Conservation (phyloP, 2,113 vertebrate genomes). For the Bostrychus sinensis region DNA sequence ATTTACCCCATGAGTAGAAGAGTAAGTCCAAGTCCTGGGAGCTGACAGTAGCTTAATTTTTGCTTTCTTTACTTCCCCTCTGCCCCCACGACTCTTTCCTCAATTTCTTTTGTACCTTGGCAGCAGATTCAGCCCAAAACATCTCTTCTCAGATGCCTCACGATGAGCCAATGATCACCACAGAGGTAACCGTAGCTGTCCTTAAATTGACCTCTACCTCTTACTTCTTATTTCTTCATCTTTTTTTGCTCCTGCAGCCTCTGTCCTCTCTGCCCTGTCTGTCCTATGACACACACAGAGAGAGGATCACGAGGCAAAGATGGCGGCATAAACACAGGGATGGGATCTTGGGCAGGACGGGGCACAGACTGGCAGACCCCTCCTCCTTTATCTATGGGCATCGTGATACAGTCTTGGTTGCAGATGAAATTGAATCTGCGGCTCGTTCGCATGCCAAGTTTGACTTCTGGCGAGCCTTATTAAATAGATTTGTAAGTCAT, state of each 20-base stretch:
- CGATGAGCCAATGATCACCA: conserved; percentile 70
- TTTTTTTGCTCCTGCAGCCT: conserved; percentile 22
- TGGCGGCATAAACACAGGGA: conserved; percentile 41
- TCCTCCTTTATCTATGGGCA: conserved; percentile 78
- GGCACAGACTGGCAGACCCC: conserved; percentile 69
- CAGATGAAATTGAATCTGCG: conserved; percentile 80
- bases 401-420: conserved; percentile 80
- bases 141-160: conserved; percentile 65
- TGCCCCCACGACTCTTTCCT: not conserved
- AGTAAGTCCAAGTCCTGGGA: no score
- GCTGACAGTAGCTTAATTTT: no score
- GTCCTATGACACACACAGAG: conserved; percentile 70
- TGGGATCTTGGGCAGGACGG: conserved; percentile 38
- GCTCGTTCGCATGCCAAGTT: conserved; percentile 81
- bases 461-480: conserved; percentile 81
- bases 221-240: conserved; percentile 11
- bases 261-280: conserved; percentile 23
- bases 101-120: not conserved
- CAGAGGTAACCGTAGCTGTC: conserved; percentile 77
- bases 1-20: no score
- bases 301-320: conserved; percentile 74
- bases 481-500: conserved; percentile 84
- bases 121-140: not conserved
- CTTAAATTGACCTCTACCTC: conserved; percentile 74
- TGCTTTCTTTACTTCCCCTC: not conserved